These are phyloP conservation scores for Gibbula magus DNA, from an alignment of 2,888 invertebrate species.

Conservation along the genomic window DNA sequence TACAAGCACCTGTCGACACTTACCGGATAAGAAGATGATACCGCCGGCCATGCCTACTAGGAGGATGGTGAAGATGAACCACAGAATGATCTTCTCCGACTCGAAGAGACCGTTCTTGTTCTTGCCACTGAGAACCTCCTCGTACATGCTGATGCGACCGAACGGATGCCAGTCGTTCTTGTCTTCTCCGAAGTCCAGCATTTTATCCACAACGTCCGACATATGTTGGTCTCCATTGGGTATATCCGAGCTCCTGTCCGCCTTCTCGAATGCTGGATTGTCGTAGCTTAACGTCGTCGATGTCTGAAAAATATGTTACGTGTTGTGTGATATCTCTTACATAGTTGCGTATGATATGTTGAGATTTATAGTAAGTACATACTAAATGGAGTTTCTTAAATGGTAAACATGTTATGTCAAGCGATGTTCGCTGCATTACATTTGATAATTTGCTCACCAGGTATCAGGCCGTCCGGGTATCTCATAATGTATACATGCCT, in stretches of 20 bases:
- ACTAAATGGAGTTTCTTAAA: too few species aligned
- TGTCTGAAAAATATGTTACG: too few species aligned
- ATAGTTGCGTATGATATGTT: too few species aligned
- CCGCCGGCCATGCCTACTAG: conserved; percentile 28
- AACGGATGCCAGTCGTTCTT: not conserved
- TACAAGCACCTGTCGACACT: not conserved
- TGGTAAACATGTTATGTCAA: too few species aligned
- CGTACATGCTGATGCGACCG: conserved; percentile 4
- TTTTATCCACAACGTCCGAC: not conserved
- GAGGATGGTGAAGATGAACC: conserved; percentile 28
- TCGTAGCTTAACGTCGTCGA: not conserved
- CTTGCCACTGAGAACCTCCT: not conserved
- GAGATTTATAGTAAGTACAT: too few species aligned
- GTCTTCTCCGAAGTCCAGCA: not conserved
- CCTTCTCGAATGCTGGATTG: not conserved
- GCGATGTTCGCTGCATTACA: too few species aligned
- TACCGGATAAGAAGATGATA: conserved; percentile 26
- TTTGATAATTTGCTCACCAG: too few species aligned
- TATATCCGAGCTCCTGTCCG: not conserved
- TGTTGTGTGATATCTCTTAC: too few species aligned
- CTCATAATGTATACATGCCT: too few species aligned
- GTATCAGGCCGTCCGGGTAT: too few species aligned
- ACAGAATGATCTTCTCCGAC: not conserved
- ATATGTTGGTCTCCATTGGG: not conserved
- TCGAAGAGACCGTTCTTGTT: not conserved